Conservation (phyloP, 2,888 invertebrate genomes). For the Meganola albula region DNA sequence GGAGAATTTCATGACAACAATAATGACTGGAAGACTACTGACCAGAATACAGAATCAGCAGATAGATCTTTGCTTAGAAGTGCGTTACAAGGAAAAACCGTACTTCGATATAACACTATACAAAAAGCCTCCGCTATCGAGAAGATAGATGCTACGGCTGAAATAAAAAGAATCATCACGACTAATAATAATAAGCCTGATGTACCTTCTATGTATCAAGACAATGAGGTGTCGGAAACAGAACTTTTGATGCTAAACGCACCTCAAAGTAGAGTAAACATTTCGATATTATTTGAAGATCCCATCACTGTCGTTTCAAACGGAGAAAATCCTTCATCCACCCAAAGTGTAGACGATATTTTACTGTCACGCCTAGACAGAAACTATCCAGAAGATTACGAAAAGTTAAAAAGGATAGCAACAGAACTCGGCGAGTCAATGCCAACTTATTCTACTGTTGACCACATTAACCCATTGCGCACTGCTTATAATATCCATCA, state of each 20-base stretch:
- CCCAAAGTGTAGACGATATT: slow-evolving; percentile 82
- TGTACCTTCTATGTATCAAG: slow-evolving; percentile 77
- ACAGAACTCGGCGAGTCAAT: slow-evolving; percentile 88
- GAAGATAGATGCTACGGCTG: slow-evolving; percentile 57
- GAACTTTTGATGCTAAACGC: slow-evolving; percentile 63
- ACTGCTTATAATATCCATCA: slow-evolving; percentile 77
- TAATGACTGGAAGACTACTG: slow-evolving; percentile 89
- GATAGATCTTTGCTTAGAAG: slow-evolving; percentile 89
- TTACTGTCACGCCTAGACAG: slow-evolving; percentile 82
- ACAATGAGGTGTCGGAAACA: slow-evolving; percentile 54
- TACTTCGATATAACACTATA: slow-evolving; percentile 71
- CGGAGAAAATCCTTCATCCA: slow-evolving; percentile 75
- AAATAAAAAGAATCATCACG: slow-evolving; percentile 61
- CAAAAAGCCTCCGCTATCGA: slow-evolving; percentile 72
- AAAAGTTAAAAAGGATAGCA: slow-evolving; percentile 89
- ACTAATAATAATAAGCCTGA: slow-evolving; percentile 71
- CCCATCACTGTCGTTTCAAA: slow-evolving; percentile 61
- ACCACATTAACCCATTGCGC: slow-evolving; percentile 71
- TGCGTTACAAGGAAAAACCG: slow-evolving; percentile 89
- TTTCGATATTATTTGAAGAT: slow-evolving; percentile 70
- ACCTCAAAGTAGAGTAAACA: slow-evolving; percentile 63
- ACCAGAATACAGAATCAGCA: slow-evolving; percentile 81
- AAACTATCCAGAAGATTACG: slow-evolving; percentile 87
- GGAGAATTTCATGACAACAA: slow-evolving; percentile 83
- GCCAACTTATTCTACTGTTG: slow-evolving; percentile 81